Conservation (phyloP, 2,797 vertebrate genomes). For the Chelidonichthys spinosus region DNA sequence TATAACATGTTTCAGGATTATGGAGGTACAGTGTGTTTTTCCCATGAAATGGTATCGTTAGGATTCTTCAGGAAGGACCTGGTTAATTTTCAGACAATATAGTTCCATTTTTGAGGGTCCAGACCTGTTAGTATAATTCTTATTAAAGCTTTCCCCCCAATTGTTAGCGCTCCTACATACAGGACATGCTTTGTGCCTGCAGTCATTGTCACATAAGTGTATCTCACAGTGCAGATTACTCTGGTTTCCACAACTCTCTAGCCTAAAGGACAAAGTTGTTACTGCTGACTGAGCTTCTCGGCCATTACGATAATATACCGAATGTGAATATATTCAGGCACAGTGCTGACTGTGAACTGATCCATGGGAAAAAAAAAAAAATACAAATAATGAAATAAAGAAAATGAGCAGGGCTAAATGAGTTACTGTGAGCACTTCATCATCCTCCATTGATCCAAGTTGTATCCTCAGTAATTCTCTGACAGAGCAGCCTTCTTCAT, state of each 20-base stretch:
- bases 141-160: background rate
- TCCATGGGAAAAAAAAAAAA: conserved; percentile 26
- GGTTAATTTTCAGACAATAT: background rate
- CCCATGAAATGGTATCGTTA: background rate
- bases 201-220: conserved; percentile 26
- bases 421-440: conserved; percentile 67
- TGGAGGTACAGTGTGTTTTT: background rate
- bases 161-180: background rate
- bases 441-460: conserved; percentile 65
- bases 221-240: conserved; percentile 32
- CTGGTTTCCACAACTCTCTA: conserved; percentile 42
- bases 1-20: background rate
- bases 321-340: conserved; percentile 42
- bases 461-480: conserved; percentile 39
- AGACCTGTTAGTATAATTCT: background rate
- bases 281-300: conserved; percentile 54
- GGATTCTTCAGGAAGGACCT: background rate
- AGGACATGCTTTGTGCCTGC: conserved; percentile 31
- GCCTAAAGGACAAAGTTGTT: conserved; percentile 61
- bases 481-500: conserved; percentile 30
- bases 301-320: conserved; percentile 40
- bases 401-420: conserved; percentile 54
- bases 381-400: too few species aligned
- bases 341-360: conserved; percentile 42
- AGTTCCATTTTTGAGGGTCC: background rate